Evolutionary conservation across 2,888 invertebrate genomes (phyloP).

Genomic region (Dorcus hopei): DNA sequence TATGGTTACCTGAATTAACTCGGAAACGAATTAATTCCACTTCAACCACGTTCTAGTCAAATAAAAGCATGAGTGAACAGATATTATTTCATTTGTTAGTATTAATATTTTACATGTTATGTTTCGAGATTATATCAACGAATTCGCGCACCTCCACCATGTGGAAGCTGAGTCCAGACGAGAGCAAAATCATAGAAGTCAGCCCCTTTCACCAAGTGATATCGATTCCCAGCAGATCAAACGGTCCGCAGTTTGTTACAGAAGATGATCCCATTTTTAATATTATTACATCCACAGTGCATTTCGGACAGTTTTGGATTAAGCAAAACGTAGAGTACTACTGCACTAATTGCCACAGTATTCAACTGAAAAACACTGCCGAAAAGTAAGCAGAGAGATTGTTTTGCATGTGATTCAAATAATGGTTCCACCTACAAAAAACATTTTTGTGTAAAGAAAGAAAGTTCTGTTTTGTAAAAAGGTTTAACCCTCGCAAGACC

Average conservation of each 20-base stretch:
- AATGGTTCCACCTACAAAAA: background rate
- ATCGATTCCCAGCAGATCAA: constrained; percentile 33
- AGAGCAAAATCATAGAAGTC: constrained; percentile 70
- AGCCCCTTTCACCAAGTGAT: constrained; percentile 56
- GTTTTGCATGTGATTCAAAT: background rate
- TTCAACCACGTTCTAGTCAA: background rate
- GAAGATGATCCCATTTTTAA: constrained; percentile 71
- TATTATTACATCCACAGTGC: constrained; percentile 71
- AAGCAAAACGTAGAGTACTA: constrained; percentile 64
- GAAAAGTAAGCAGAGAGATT: constrained; percentile 13
- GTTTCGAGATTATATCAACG: constrained; percentile 67
- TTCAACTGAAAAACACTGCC: constrained; percentile 41
- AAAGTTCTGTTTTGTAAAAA: too few relatives aligned
- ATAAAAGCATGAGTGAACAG: constrained; percentile 51
- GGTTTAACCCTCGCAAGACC: too few relatives aligned
- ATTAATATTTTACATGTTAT: constrained; percentile 64
- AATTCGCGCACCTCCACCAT: constrained; percentile 80
- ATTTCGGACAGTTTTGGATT: constrained; percentile 64
- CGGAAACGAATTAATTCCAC: too few relatives aligned
- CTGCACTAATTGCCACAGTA: constrained; percentile 60
- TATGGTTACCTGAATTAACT: too few relatives aligned
- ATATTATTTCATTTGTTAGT: constrained; percentile 44
- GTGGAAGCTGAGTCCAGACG: constrained; percentile 78
- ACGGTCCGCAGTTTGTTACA: constrained; percentile 39
- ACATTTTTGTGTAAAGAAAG: too few relatives aligned